Base-by-base conservation (phyloP, 2,888 invertebrate species). In the Helleia helle region DNA sequence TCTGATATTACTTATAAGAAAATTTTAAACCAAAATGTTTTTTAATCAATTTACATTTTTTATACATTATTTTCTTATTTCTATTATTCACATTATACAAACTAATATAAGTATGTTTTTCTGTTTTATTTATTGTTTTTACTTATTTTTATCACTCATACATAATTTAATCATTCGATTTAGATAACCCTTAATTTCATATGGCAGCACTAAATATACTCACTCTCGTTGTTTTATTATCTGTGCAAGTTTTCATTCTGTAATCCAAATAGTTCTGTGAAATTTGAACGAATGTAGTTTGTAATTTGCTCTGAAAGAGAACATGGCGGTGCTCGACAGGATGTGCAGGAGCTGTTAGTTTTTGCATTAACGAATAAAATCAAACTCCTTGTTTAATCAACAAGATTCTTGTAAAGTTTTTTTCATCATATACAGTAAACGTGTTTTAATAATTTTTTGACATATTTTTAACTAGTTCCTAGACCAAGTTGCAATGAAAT, bases 321-420 rank as follows among this genome's bases (percentile, higher is more conserved):
- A 84, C 62, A 84, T 84, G 83, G 83, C 83, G 83, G 83, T 83
- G 80, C 75, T 74, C 68, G 71, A 65, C 75, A 77, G 79, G 77
- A 84, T 76, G 81, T 81, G 73, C 74, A 71, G 63, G 72, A 73
- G 65, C 70, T 76, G 74, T 65, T 74, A 59, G 70, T 63, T 71
- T 79, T 75, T 73, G 75, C 73, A 68, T 70, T 64, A 67, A 50
- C 55, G 55, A 66, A 56, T 70, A 69, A 59, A 62, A 62, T 60
- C 55, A 62, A 58, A 51, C 55, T 55, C 58, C 50, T 56, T 56
- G 50, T 52, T 53, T 48, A 52, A 50, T 58, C 58, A 58, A 54
- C 48, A 51, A 53, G 49, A 53, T 57, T 51, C 47, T 51, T 60
- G 48, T 44, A 43, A 53, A 51, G 59, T 56, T 56, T 69, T 55